Percentiles rank a stretch among this genome's conserved stretches.
These are phyloP conservation scores for Entelurus aequoreus DNA, from an alignment of 2,113 vertebrate species.

Conservation along the genomic window DNA sequence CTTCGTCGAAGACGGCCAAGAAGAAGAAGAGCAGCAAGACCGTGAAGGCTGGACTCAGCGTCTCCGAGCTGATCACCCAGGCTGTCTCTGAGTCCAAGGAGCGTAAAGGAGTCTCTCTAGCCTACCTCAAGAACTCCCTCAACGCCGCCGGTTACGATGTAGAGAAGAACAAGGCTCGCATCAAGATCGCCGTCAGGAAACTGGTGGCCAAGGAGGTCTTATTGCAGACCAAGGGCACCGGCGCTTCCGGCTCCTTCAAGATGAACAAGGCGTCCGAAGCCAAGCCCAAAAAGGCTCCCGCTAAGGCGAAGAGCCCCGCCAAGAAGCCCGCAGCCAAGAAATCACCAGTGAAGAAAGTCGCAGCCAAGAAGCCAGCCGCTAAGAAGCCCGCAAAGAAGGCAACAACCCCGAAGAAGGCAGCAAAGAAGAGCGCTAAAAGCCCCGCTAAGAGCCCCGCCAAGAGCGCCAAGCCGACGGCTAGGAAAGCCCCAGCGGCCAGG, in stretches of 20 bases:
- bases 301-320: not conserved
- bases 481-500: constrained; percentile 1
- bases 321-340: constrained; percentile 5
- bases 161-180: constrained; percentile 23
- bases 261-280: not conserved
- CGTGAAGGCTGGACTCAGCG: constrained; percentile 1
- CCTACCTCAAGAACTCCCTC: constrained; percentile 18
- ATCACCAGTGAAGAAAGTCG: not conserved
- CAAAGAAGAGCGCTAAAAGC: not conserved
- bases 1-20: constrained; percentile 14
- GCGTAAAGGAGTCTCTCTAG: not conserved
- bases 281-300: not conserved
- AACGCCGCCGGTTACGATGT: constrained; percentile 18
- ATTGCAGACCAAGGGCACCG: constrained; percentile 7
- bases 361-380: not conserved
- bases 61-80: constrained; percentile 23
- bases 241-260: constrained; percentile 17
- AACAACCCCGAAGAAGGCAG: not conserved
- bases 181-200: constrained; percentile 13
- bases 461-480: not conserved
- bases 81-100: constrained; percentile 30
- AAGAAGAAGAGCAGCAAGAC: constrained; percentile 13
- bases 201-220: not conserved
- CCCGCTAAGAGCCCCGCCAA: not conserved
- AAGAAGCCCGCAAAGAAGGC: constrained; percentile 2